Conservation (phyloP, 2,888 invertebrate species). For the Sthenelais limicola region DNA sequence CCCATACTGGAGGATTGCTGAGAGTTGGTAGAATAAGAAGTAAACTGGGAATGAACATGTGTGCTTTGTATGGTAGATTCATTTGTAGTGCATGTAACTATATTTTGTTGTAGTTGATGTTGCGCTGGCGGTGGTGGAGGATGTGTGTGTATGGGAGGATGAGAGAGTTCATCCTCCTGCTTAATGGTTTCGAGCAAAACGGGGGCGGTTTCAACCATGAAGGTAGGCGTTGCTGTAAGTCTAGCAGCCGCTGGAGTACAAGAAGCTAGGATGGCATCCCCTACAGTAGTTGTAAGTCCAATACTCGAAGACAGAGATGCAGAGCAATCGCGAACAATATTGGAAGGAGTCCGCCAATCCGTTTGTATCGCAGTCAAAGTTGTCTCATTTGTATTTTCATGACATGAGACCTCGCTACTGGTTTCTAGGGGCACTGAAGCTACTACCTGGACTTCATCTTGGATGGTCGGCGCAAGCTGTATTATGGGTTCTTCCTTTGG, state of each 20-base stretch:
- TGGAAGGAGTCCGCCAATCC: too few species aligned
- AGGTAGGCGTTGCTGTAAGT: background rate
- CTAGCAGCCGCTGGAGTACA: background rate
- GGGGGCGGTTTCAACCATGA: slow-evolving; percentile 29
- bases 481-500: background rate
- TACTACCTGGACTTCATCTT: too few species aligned
- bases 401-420: too few species aligned
- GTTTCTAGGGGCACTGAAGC: too few species aligned
- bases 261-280: background rate
- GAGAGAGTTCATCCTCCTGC: background rate
- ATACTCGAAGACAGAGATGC: too few species aligned
- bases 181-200: slow-evolving; percentile 26
- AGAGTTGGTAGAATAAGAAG: background rate
- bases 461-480: background rate
- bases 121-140: slow-evolving; percentile 19
- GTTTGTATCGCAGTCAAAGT: too few species aligned
- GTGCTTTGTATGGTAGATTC: background rate
- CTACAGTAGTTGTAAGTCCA: too few species aligned
- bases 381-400: too few species aligned
- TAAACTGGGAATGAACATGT: background rate
- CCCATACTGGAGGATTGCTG: background rate
- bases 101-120: slow-evolving; percentile 21
- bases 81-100: background rate
- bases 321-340: too few species aligned
- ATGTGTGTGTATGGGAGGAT: slow-evolving; percentile 2